phyloP scores from a whole-genome alignment of 2,797 vertebrate species.

The Sebastiscus tertius region DNA sequence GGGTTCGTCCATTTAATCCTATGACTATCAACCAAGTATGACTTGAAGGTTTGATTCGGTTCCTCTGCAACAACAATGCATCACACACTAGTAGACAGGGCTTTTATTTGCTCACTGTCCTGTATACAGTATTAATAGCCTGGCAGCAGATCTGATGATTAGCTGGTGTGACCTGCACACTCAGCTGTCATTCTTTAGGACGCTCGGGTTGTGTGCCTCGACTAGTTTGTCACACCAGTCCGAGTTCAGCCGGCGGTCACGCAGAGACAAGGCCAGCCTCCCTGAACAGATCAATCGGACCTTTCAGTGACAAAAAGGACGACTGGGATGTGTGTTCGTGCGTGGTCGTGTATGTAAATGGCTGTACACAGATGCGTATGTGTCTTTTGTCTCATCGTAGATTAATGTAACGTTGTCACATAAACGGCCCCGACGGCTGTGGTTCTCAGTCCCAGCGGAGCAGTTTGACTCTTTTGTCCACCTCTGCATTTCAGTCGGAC shows the following conservation, averaged over 20 bases:
- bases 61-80: slow-evolving; percentile 2
- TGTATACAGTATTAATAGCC: not conserved
- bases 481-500: slow-evolving; percentile 38
- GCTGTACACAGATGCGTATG: slow-evolving; percentile 36
- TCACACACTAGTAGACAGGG: not conserved
- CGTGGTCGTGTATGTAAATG: slow-evolving; percentile 4
- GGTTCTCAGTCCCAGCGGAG: slow-evolving; percentile 44
- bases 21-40: not conserved
- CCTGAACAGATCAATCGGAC: slow-evolving; percentile 54
- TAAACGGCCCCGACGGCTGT: slow-evolving; percentile 26
- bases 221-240: slow-evolving; percentile 10
- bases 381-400: slow-evolving; percentile 37
- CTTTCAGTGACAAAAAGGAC: slow-evolving; percentile 51
- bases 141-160: slow-evolving; percentile 27
- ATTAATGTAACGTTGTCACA: slow-evolving; percentile 24
- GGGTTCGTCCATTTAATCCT: not conserved
- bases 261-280: slow-evolving; percentile 32
- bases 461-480: slow-evolving; percentile 40
- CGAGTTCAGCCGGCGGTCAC: slow-evolving; percentile 55
- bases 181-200: slow-evolving; percentile 30
- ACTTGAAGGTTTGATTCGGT: not conserved
- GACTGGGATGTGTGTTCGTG: slow-evolving; percentile 25
- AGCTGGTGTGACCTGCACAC: slow-evolving; percentile 27
- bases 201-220: not conserved
- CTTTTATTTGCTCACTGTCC: not conserved